Base-by-base conservation (phyloP, 2,113 vertebrate genomes). In the Junco hyemalis region DNA sequence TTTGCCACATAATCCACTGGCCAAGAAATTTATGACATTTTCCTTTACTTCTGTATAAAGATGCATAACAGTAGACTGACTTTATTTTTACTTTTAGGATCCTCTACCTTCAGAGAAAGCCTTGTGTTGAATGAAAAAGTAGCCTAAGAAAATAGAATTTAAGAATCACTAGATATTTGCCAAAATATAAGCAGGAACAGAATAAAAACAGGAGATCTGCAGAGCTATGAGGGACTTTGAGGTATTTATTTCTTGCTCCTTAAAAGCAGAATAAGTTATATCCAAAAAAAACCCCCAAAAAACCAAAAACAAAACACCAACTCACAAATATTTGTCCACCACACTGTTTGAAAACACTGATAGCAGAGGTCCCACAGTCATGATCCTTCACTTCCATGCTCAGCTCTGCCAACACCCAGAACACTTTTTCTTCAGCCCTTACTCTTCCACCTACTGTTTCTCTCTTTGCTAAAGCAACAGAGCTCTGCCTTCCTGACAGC, bases 321-420 rank as follows among this genome's bases (percentile, higher is more conserved):
- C 16, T 4, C n/a, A 59, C 12, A 56, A 64, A 18, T 28, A 24
- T 14, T 47, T 81, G 50, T 54, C 17, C 17, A 40, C 11, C 26
- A 8, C 0, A 3, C 4, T 29, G 13, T 60, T 29, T 70, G 61
- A 14, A 44, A 66, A 45, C 4, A 9, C 17, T 12, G 26, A 14
- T 0, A 64, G 25, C 4, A 5, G 33, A 72, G 48, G 36, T 28
- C 2, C 4, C 48, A 44, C 21, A 72, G 35, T 1, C 7, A 4
- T 3, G 9, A 61, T 8, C 22, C 28, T 65, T 78, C 28, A 35
- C 31, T 47, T 72, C 64, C n/a, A 14, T 4, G 44, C 16, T 47
- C 8, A 68, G 50, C 6, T 25, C 56, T 74, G 44, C 44, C 47
- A 60, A 19, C 12, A 28, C 7, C 26, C 23, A 35, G 15, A 77